Percentiles rank a stretch among this genome's conserved stretches.
Conservation (phyloP, 2,797 vertebrate genomes). For the Chiloscyllium punctatum region DNA sequence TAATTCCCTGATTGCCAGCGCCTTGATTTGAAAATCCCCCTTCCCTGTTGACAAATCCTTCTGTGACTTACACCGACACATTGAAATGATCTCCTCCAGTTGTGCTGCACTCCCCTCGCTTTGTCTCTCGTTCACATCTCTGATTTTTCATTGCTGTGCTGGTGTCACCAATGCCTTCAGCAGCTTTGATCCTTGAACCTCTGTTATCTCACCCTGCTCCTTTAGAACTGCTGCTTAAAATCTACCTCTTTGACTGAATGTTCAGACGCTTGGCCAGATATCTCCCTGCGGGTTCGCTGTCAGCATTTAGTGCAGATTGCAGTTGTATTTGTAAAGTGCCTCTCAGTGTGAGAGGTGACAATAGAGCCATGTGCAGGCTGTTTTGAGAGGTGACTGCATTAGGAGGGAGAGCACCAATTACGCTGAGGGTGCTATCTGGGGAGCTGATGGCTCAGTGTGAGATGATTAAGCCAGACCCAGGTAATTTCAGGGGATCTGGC, state of each 20-base stretch:
- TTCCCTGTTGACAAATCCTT: not conserved
- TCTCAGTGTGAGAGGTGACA: no score
- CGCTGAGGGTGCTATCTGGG: no score
- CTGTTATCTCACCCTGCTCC: not conserved
- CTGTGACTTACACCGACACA: not conserved
- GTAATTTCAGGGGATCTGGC: no score
- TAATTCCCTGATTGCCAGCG: not conserved
- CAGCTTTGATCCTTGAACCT: not conserved
- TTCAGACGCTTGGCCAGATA: not conserved
- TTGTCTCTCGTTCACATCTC: not conserved
- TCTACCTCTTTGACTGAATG: not conserved
- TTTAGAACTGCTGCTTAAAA: not conserved
- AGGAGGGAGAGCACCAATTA: no score
- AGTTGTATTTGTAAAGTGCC: no score
- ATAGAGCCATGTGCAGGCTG: no score
- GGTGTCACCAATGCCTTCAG: not conserved
- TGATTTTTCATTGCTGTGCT: not conserved
- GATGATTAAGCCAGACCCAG: no score
- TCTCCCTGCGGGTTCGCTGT: not conserved
- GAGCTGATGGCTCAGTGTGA: no score
- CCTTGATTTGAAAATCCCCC: not conserved
- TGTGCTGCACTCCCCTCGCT: not conserved
- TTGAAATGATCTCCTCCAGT: no score
- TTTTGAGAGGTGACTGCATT: no score
- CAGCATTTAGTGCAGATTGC: no score